Evolutionary conservation across 2,888 invertebrate species (phyloP).

Genomic region (Synanthedon andrenaeformis): DNA sequence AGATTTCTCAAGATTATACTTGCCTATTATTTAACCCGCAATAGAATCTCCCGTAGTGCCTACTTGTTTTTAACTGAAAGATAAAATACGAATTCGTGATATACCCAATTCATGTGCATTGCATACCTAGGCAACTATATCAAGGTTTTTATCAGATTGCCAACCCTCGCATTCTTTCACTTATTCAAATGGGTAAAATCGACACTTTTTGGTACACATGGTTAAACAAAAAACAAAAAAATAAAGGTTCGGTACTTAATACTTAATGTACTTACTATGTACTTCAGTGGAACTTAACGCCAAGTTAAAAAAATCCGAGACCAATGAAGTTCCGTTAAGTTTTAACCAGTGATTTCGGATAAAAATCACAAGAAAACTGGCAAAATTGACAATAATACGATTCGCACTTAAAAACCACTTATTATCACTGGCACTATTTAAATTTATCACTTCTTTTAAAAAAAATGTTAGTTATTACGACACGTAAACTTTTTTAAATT

Average conservation of each 20-base stretch:
- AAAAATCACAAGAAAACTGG: slow-evolving; percentile 49
- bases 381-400: slow-evolving; percentile 22
- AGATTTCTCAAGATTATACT: too few species aligned
- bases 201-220: too few species aligned
- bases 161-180: background rate
- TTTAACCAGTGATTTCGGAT: slow-evolving; percentile 49
- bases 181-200: slow-evolving; percentile 2
- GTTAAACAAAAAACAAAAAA: too few species aligned
- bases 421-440: slow-evolving; percentile 38
- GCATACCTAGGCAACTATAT: background rate
- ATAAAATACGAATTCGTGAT: too few species aligned
- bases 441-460: slow-evolving; percentile 22
- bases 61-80: too few species aligned
- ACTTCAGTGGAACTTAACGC: slow-evolving; percentile 36
- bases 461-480: slow-evolving; percentile 29
- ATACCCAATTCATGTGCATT: background rate
- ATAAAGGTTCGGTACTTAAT: too few species aligned
- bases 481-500: slow-evolving; percentile 45
- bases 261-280: slow-evolving; percentile 35
- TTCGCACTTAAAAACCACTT: slow-evolving; percentile 29
- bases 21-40: too few species aligned
- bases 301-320: slow-evolving; percentile 30
- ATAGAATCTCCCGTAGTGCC: too few species aligned
- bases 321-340: slow-evolving; percentile 45
- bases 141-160: background rate